Conservation (phyloP, 2,113 vertebrate species). For the Herpetotheres cachinnans region DNA sequence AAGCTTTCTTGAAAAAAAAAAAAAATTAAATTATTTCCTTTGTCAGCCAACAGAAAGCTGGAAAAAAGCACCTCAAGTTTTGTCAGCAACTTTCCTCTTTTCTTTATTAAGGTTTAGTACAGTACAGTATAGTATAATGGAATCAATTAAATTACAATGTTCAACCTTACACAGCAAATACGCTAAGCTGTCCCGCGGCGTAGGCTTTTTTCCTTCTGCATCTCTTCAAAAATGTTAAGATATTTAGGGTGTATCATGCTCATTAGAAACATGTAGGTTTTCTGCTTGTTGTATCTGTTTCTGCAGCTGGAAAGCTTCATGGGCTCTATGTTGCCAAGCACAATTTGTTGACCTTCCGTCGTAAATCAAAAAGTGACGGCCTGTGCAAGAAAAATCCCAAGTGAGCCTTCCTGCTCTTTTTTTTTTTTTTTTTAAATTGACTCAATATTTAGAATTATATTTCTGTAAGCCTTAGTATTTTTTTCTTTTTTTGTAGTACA, state of each 20-base stretch:
- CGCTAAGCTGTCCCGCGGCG: neutral
- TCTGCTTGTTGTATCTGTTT: neutral
- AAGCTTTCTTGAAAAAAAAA: neutral
- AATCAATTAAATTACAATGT: neutral
- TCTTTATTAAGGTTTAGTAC: neutral
- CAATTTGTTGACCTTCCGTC: constrained; percentile 20
- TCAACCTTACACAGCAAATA: neutral
- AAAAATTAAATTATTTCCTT: neutral
- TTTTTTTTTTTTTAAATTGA: too few relatives aligned
- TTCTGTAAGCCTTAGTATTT: neutral
- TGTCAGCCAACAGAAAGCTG: neutral
- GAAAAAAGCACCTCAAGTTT: neutral
- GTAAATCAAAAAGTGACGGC: constrained; percentile 49
- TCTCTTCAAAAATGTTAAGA: neutral
- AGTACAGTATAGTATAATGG: neutral
- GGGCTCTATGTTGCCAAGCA: neutral
- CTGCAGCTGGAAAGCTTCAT: constrained; percentile 57
- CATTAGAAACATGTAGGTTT: neutral
- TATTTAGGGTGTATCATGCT: neutral
- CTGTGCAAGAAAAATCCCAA: neutral
- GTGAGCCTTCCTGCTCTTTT: too few relatives aligned
- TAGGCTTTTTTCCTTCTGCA: neutral
- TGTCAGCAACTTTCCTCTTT: neutral
- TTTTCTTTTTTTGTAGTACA: neutral
- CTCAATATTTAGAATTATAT: neutral